Evolutionary conservation across 2,888 invertebrate genomes (phyloP), one percentile per base, ranked within the genome.

Genomic region (Entomobrya proxima): DNA sequence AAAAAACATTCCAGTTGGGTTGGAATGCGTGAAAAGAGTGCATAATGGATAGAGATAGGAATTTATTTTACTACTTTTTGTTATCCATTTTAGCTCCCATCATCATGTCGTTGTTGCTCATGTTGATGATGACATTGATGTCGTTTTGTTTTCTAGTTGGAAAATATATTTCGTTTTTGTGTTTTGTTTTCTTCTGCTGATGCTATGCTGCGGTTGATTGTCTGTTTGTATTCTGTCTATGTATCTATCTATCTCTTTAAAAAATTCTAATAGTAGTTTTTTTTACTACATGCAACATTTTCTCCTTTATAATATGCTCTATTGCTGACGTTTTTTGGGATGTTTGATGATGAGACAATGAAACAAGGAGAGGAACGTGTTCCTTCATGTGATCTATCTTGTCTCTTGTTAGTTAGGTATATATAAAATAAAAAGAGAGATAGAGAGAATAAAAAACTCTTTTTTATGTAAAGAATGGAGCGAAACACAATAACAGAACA

Each of bases 71-170:
- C 44, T 11, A 11, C 44, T 40, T 40, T 7, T 11, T 11, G 9
- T 7, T 15, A 40, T 15, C 50, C 72, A 50, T 32, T 47, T 47
- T 50, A 47, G n/a, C n/a, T n/a, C n/a, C n/a, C n/a, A n/a, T n/a
- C 72, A 72, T 72, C 72, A 47, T 72, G 72, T 72, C 50, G 72
- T 50, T 72, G 47, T 30, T 72, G 47, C n/a, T 50, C 5, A 50
- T 72, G 72, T 50, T 72, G 72, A 72, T 72, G 72, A 50, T 61
- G 77, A 77, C 77, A 77, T 77, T 77, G 77, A 77, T 77, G 77
- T 75, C 75, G 52, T 75, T 55, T 75, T 55, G 75, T 52, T 77
- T 58, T 61, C 77, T 77, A 30, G 61, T 30, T 58, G 44, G 55
- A 58, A 77, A 77, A 50, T 40, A 76, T 77, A n/a, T n/a, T n/a